Percentiles rank a stretch among this genome's conserved stretches.
Conservation (phyloP, 2,797 vertebrate species). For the Halcyon badia region DNA sequence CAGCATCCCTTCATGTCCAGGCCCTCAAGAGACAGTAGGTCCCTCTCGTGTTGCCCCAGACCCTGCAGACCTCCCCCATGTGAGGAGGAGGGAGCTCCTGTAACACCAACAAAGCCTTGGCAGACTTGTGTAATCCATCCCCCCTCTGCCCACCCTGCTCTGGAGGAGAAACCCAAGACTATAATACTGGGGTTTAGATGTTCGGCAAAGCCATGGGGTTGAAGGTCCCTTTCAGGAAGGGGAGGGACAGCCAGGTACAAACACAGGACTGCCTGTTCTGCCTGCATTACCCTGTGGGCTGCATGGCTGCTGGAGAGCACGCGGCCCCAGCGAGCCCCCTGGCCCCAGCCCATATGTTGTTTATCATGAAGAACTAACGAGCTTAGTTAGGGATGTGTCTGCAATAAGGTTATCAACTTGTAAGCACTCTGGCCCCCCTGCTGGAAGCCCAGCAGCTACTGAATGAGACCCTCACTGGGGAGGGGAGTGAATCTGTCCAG, state of each 20-base stretch:
- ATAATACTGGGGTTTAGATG: constrained; percentile 54
- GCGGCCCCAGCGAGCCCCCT: neutral
- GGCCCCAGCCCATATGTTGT: constrained; percentile 62
- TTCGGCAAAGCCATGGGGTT: neutral
- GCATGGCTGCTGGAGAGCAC: neutral
- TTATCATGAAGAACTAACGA: constrained; percentile 52
- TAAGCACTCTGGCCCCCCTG: neutral
- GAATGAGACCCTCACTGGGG: neutral
- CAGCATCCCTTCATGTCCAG: neutral
- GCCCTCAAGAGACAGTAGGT: neutral
- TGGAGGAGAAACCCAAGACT: neutral
- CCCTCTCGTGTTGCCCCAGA: neutral
- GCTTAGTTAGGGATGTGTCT: constrained; percentile 57
- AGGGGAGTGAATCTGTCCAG: accelerated
- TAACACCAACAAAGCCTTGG: neutral
- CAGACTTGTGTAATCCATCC: neutral
- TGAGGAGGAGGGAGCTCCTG: neutral
- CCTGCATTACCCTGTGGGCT: neutral
- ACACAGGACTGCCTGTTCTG: constrained; percentile 38
- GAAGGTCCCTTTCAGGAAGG: neutral
- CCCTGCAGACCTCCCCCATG: neutral
- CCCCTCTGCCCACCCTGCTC: accelerated
- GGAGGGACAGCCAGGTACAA: neutral
- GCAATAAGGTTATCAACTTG: constrained; percentile 6
- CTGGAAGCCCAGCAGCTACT: neutral